These are phyloP conservation scores for Laspeyria flexula DNA, from an alignment of 2,888 invertebrate genomes.

Conservation along the genomic window DNA sequence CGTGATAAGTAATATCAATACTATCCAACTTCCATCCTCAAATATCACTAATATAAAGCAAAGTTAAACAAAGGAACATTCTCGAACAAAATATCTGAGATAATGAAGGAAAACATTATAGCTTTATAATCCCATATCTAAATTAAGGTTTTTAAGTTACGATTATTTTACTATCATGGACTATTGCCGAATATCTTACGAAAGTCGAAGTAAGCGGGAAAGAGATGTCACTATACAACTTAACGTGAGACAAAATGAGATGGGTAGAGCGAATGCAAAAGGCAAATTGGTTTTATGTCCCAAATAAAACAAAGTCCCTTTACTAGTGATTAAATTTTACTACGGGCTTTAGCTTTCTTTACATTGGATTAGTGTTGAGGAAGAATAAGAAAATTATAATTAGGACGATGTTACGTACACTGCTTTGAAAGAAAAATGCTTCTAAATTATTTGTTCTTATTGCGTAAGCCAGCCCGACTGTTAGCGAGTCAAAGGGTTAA, in stretches of 20 bases:
- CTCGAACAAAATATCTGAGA: constrained; percentile 9
- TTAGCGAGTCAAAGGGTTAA: neutral
- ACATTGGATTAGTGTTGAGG: constrained; percentile 29
- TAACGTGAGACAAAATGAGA: constrained; percentile 10
- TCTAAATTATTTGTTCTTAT: neutral
- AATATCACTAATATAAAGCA: neutral
- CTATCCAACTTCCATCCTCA: neutral
- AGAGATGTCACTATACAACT: constrained; percentile 10
- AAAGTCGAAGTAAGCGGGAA: constrained; percentile 13
- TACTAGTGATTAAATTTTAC: constrained; percentile 51
- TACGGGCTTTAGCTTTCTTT: constrained; percentile 44
- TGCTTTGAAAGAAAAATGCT: neutral
- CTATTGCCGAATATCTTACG: constrained; percentile 34
- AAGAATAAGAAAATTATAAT: constrained; percentile 30
- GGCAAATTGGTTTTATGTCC: constrained; percentile 44
- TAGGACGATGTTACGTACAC: constrained; percentile 6
- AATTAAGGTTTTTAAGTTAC: constrained; percentile 47
- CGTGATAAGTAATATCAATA: no score
- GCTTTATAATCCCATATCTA: constrained; percentile 38
- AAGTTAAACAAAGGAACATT: constrained; percentile 4
- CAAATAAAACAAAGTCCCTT: constrained; percentile 51
- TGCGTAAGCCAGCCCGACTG: neutral
- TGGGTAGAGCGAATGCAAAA: constrained; percentile 20
- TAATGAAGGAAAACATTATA: constrained; percentile 22
- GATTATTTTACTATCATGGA: constrained; percentile 46